Evolutionary conservation across 2,113 vertebrate species (phyloP).

Genomic region (Helogale parvula): DNA sequence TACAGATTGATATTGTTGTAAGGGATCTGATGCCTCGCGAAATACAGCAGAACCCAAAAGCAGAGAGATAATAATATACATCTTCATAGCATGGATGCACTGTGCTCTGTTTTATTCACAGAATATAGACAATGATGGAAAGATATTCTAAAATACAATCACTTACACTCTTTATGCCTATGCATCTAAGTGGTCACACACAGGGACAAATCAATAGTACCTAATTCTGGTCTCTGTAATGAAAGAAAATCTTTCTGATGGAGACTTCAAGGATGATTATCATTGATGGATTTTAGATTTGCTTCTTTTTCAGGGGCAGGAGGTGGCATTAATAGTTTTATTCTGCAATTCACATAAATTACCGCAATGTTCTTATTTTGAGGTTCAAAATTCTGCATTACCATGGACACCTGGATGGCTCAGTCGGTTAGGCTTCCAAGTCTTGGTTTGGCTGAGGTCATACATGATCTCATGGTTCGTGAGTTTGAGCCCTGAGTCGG

Average conservation of each 20-base stretch:
- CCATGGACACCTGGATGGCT: too few relatives aligned
- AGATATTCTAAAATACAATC: neutral
- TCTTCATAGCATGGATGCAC: rapidly evolving
- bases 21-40: neutral
- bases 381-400: too few relatives aligned
- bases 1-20: rapidly evolving
- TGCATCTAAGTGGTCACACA: neutral
- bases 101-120: neutral
- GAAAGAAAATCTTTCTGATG: neutral
- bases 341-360: neutral
- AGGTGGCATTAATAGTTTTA: neutral
- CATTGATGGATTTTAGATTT: neutral
- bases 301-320: neutral
- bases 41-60: neutral
- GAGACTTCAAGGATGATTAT: neutral
- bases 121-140: neutral
- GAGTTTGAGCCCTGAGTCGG: too few relatives aligned
- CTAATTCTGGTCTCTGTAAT: neutral
- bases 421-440: too few relatives aligned
- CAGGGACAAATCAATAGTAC: neutral
- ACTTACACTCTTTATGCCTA: too few relatives aligned
- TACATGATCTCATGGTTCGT: too few relatives aligned
- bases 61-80: too few relatives aligned
- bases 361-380: neutral
- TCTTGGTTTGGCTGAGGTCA: too few relatives aligned